Percentiles rank a stretch among this genome's conserved stretches.
Evolutionary conservation across 2,888 invertebrate genomes (phyloP).

Genomic region (Ophioninae sp.): DNA sequence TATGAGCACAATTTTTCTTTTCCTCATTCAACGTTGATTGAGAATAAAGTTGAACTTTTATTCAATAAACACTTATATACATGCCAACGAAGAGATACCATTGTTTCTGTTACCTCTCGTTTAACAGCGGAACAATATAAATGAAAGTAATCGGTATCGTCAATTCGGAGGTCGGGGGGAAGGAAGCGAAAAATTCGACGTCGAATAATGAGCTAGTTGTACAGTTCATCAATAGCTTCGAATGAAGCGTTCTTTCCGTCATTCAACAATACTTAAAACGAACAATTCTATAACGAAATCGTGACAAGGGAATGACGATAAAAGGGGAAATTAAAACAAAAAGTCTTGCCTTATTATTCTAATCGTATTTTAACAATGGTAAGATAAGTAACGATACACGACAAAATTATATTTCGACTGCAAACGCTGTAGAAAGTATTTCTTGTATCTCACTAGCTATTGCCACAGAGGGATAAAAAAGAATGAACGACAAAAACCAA

Average conservation of each 20-base stretch:
- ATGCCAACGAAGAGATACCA: slow-evolving; percentile 17
- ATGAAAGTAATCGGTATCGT: slow-evolving; percentile 55
- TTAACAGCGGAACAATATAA: slow-evolving; percentile 53
- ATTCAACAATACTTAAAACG: slow-evolving; percentile 19
- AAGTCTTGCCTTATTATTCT: slow-evolving; percentile 66
- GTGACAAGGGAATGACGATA: slow-evolving; percentile 9
- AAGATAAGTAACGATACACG: slow-evolving; percentile 50
- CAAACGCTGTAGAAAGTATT: slow-evolving; percentile 57
- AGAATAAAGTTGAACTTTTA: neutral
- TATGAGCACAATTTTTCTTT: neutral
- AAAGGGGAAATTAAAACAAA: slow-evolving; percentile 39
- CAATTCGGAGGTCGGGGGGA: neutral
- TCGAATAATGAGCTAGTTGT: slow-evolving; percentile 17
- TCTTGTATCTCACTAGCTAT: slow-evolving; percentile 36
- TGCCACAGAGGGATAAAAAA: slow-evolving; percentile 50
- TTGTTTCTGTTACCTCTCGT: slow-evolving; percentile 14
- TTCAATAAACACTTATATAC: neutral
- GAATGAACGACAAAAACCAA: slow-evolving; percentile 44
- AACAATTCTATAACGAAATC: slow-evolving; percentile 26
- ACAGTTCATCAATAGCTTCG: slow-evolving; percentile 48
- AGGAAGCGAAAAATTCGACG: neutral
- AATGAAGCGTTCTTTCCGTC: slow-evolving; percentile 42
- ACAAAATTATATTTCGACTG: slow-evolving; percentile 57
- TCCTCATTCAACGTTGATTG: neutral
- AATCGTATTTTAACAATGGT: slow-evolving; percentile 55